Conservation (phyloP, 2,888 invertebrate genomes). For the Heliconius ismenius region DNA sequence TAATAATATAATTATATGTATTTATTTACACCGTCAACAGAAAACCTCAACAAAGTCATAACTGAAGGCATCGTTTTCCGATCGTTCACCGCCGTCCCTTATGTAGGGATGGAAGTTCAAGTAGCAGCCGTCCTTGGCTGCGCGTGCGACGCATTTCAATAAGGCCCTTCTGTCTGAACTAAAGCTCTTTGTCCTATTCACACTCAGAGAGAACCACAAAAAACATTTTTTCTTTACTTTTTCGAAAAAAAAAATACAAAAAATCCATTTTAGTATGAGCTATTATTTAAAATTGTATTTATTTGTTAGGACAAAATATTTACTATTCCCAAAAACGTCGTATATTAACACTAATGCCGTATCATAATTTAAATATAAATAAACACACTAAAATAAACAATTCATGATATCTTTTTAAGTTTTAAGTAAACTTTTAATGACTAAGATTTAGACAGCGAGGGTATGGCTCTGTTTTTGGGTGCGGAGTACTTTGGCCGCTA, state of each 20-base stretch:
- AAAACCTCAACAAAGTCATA: conserved; percentile 29
- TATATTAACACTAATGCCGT: background rate
- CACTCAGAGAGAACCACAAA: conserved; percentile 26
- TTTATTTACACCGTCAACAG: conserved; percentile 11
- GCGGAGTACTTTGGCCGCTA: conserved; percentile 48
- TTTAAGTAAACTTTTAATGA: conserved; percentile 49
- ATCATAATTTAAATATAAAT: background rate
- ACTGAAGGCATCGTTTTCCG: conserved; percentile 42
- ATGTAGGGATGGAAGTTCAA: conserved; percentile 43
- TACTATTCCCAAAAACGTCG: background rate
- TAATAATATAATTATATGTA: background rate
- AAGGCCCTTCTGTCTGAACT: conserved; percentile 48
- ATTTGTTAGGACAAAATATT: background rate
- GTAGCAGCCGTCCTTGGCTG: conserved; percentile 60
- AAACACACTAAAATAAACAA: conserved; percentile 12
- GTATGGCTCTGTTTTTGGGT: conserved; percentile 55
- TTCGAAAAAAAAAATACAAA: background rate
- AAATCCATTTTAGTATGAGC: background rate
- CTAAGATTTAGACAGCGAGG: conserved; percentile 49
- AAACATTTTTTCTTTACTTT: background rate
- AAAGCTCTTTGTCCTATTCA: conserved; percentile 57
- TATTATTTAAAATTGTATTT: background rate
- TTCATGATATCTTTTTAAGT: conserved; percentile 19
- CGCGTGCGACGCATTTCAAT: conserved; percentile 69
- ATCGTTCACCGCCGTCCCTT: conserved; percentile 37